A percentile compares a stretch with the other conserved stretches of the same genome.
phyloP scores from a whole-genome alignment of 2,797 vertebrate genomes.

The Pyrocephalus nanus region DNA sequence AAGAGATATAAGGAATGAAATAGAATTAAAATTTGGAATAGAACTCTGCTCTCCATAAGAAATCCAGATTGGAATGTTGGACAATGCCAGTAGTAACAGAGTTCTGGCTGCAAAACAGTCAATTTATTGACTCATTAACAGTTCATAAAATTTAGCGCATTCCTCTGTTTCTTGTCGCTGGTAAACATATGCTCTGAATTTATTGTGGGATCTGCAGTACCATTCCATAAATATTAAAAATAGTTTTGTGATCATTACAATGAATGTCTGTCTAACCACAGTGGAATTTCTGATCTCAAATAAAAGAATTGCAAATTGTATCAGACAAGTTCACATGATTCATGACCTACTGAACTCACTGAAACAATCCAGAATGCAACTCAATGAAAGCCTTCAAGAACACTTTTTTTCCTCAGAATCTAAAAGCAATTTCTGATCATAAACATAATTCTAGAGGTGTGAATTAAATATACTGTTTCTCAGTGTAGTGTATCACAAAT shows the following conservation, averaged over 20 bases:
- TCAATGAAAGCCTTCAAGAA: not conserved
- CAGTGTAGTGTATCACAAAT: not conserved
- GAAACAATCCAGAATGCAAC: not conserved
- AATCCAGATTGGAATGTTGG: slow-evolving; percentile 66
- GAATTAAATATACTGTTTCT: not conserved
- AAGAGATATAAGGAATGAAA: not conserved
- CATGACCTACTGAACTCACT: not conserved
- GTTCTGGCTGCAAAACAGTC: slow-evolving; percentile 74
- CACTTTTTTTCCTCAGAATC: not conserved
- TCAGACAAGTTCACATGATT: slow-evolving; percentile 17
- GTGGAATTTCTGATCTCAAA: slow-evolving; percentile 37
- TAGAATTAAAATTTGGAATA: slow-evolving; percentile 33
- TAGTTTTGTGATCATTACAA: slow-evolving; percentile 70
- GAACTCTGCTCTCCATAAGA: slow-evolving; percentile 35
- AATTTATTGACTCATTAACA: slow-evolving; percentile 78
- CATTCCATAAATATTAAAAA: slow-evolving; percentile 75
- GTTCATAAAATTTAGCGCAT: slow-evolving; percentile 74
- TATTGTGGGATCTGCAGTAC: slow-evolving; percentile 61
- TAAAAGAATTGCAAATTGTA: slow-evolving; percentile 34
- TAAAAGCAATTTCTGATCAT: not conserved
- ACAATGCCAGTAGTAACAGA: slow-evolving; percentile 63
- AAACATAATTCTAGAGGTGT: not conserved
- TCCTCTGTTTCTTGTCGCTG: slow-evolving; percentile 72
- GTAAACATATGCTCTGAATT: slow-evolving; percentile 76
- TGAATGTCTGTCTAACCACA: slow-evolving; percentile 62